phyloP scores from a whole-genome alignment of 2,888 invertebrate genomes.

The Drosophila merina region DNA sequence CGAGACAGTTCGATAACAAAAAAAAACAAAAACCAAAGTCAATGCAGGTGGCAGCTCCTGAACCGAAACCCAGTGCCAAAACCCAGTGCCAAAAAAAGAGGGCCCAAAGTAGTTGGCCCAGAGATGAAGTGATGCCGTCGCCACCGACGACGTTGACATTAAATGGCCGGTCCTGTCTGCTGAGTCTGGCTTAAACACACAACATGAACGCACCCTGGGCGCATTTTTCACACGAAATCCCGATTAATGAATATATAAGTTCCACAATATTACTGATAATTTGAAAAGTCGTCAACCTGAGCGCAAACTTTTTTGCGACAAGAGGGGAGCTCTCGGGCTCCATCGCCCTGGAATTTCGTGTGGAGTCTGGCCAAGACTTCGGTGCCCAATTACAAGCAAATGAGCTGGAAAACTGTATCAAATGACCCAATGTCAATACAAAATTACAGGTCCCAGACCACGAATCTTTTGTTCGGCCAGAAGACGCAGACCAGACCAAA shows the following conservation, averaged over 20 bases:
- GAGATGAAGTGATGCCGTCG: slow-evolving; percentile 74
- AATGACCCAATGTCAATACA: slow-evolving; percentile 82
- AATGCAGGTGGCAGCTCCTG: slow-evolving; percentile 64
- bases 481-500: slow-evolving; percentile 42
- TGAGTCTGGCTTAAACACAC: slow-evolving; percentile 64
- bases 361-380: slow-evolving; percentile 68
- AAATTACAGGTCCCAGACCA: slow-evolving; percentile 68
- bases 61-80: slow-evolving; percentile 21
- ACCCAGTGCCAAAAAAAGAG: slow-evolving; percentile 25
- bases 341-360: slow-evolving; percentile 49
- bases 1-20: slow-evolving; percentile 38
- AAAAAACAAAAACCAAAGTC: slow-evolving; percentile 18
- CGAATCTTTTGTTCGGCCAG: slow-evolving; percentile 54
- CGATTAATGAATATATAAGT: slow-evolving; percentile 74
- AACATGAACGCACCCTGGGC: slow-evolving; percentile 61
- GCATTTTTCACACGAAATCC: slow-evolving; percentile 83
- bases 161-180: slow-evolving; percentile 60
- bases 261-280: slow-evolving; percentile 74
- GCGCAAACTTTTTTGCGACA: slow-evolving; percentile 30
- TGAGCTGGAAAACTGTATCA: slow-evolving; percentile 84
- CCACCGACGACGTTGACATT: slow-evolving; percentile 79
- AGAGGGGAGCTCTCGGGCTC: slow-evolving; percentile 20
- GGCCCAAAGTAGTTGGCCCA: slow-evolving; percentile 30
- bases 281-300: slow-evolving; percentile 79
- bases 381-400: slow-evolving; percentile 84